Evolutionary conservation across 92 coral and sea anemone species (phyloP).

Genomic region (Phenganax marumi): DNA sequence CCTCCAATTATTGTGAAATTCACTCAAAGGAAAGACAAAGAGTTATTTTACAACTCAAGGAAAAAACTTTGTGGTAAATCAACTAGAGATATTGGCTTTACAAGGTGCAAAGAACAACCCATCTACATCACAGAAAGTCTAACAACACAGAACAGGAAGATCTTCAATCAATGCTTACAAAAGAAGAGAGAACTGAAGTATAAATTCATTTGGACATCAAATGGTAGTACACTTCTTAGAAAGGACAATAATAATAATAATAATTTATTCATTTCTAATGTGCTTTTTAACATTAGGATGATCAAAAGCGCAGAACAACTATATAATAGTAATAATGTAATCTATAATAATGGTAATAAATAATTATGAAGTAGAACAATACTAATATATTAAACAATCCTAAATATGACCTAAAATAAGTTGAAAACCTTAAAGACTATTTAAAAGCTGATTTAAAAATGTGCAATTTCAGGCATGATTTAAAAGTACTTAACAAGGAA

Average conservation of each 20-base stretch:
- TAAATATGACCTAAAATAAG: too few relatives aligned
- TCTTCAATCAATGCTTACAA: slow-evolving; percentile 14
- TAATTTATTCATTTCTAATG: too few relatives aligned
- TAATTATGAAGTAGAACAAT: too few relatives aligned
- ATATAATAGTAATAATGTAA: too few relatives aligned
- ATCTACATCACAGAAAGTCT: slow-evolving; percentile 32
- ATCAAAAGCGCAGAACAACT: too few relatives aligned
- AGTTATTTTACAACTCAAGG: slow-evolving; percentile 30
- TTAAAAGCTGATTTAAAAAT: too few relatives aligned
- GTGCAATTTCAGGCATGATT: too few relatives aligned
- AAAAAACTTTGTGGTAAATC: slow-evolving; percentile 5
- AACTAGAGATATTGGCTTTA: slow-evolving; percentile 16
- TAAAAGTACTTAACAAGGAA: too few relatives aligned
- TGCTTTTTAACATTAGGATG: too few relatives aligned
- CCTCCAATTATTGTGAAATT: slow-evolving; percentile 40
- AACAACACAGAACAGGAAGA: not conserved
- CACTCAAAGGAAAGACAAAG: not conserved
- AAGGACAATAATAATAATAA: not conserved
- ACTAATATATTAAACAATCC: too few relatives aligned
- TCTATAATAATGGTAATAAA: too few relatives aligned
- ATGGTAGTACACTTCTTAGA: not conserved
- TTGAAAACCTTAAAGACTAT: too few relatives aligned
- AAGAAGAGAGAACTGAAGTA: not conserved
- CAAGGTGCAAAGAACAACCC: not conserved
- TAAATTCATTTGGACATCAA: slow-evolving; percentile 27